Evolutionary conservation across 2,888 invertebrate genomes (phyloP), one percentile per base, ranked within the genome.

Genomic region (Agriotes lineatus): DNA sequence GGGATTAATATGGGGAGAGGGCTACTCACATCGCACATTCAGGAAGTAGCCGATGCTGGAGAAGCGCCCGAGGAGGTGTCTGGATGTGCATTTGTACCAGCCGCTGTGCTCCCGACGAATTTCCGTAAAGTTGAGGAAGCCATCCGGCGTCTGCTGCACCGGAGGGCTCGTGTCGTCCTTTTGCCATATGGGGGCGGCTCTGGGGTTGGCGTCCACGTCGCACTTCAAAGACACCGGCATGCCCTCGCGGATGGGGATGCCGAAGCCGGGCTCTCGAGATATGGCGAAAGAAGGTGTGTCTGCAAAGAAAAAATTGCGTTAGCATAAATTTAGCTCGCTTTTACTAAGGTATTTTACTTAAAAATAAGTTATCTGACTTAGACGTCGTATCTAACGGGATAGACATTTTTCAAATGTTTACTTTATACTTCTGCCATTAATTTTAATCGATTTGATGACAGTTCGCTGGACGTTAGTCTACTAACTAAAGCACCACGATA

Each of bases 281-380:
- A 96, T 96, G 81, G 94, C 94, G 85, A 96, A 96, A 72, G 96
- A 95, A 56, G 96, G 96, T 59, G 94, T 93, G 85, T 96, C 96
- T 96, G 88, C 65, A 87, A 87, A 7, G 6, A 35, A 52, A 33
- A 50, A 25, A 12, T n/a, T n/a, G n/a, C n/a, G n/a, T n/a, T n/a
- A n/a, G n/a, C n/a, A n/a, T n/a, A n/a, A n/a, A n/a, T n/a, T n/a
- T n/a, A n/a, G n/a, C n/a, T n/a, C n/a, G n/a, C n/a, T n/a, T n/a
- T n/a, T n/a, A n/a, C n/a, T n/a, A n/a, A n/a, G n/a, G n/a, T n/a
- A n/a, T n/a, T n/a, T n/a, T n/a, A n/a, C n/a, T n/a, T n/a, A n/a
- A n/a, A n/a, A n/a, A n/a, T n/a, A n/a, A n/a, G n/a, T n/a, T n/a
- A n/a, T n/a, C n/a, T n/a, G n/a, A n/a, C n/a, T n/a, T n/a, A n/a